phyloP scores from a whole-genome alignment of 2,113 vertebrate genomes.

The Acinonyx jubatus region DNA sequence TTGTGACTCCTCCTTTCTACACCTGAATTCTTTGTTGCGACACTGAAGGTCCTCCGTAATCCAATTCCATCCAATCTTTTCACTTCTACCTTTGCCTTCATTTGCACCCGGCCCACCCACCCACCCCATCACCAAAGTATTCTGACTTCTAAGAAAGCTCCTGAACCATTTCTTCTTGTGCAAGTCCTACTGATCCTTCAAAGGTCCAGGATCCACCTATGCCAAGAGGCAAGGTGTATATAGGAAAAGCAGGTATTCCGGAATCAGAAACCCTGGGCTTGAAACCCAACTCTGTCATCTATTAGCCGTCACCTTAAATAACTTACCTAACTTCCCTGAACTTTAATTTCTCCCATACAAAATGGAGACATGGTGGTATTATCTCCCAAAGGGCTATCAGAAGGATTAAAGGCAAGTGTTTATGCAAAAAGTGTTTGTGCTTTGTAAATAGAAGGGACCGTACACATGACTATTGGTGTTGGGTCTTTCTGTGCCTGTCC shows the following conservation, averaged over 20 bases:
- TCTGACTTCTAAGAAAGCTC: not conserved
- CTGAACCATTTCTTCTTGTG: not conserved
- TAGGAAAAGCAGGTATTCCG: not conserved
- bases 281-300: not conserved
- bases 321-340: not conserved
- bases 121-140: not conserved
- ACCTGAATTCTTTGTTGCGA: not conserved
- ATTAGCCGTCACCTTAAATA: not conserved
- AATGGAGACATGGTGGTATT: not conserved
- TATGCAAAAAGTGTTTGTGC: not conserved
- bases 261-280: not conserved
- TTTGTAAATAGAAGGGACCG: not conserved
- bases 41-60: not conserved
- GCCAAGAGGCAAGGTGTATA: not conserved
- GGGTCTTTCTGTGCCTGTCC: not conserved
- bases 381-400: not conserved
- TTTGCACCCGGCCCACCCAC: rapidly evolving
- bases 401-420: not conserved
- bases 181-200: not conserved
- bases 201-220: not conserved
- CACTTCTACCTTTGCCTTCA: not conserved
- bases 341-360: not conserved
- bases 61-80: not conserved
- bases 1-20: not conserved
- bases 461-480: not conserved